These are phyloP conservation scores for Mastigias papua DNA, from an alignment of 30 jellyfish, hydroid and myxozoan genomes.

Conservation along the genomic window DNA sequence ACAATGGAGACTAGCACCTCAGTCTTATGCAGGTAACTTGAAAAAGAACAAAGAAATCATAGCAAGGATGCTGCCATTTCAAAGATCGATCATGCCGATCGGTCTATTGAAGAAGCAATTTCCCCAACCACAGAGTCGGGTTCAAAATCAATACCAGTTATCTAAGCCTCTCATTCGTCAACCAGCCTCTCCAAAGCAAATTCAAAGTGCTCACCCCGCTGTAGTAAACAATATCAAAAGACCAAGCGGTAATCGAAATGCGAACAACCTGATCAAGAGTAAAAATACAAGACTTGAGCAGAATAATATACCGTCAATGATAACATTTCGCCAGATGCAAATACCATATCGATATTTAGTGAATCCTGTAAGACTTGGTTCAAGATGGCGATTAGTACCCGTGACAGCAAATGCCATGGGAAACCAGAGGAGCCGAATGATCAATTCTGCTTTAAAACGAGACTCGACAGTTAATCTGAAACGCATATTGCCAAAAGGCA, in stretches of 20 bases:
- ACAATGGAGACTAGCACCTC: neutral
- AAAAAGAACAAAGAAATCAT: neutral
- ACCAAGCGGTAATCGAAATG: neutral
- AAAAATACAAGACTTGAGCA: neutral
- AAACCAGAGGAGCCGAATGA: neutral
- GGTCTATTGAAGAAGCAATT: neutral
- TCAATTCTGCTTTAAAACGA: neutral
- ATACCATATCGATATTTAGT: conserved; percentile 53
- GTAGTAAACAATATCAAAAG: neutral
- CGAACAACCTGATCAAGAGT: neutral
- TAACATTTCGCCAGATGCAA: conserved; percentile 50
- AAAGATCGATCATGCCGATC: conserved; percentile 23
- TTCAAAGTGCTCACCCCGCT: neutral
- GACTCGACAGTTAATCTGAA: neutral
- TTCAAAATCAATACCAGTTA: neutral
- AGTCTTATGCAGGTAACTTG: neutral
- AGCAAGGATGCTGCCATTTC: conserved; percentile 37
- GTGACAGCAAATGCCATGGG: neutral
- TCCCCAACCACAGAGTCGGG: neutral
- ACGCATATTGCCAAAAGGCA: neutral
- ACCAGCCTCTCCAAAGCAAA: neutral
- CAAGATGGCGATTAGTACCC: conserved; percentile 64
- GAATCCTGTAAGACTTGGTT: conserved; percentile 55
- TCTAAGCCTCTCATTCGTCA: conserved; percentile 11
- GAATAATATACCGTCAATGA: neutral